phyloP scores from a whole-genome alignment of 2,113 vertebrate genomes.

The Riparia riparia region DNA sequence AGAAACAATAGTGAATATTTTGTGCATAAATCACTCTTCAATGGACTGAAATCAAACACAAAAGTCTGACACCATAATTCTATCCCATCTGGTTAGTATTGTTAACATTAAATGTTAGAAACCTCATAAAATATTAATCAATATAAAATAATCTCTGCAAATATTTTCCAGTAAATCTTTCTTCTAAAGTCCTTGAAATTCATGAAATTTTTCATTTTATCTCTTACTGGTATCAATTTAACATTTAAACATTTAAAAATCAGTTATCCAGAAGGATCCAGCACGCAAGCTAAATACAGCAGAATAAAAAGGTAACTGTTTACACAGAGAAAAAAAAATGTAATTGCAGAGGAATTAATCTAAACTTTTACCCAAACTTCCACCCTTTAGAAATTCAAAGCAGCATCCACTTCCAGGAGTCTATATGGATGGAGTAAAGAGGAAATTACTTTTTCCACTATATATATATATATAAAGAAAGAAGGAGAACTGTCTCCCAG shows the following conservation, averaged over 20 bases:
- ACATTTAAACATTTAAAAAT: background rate
- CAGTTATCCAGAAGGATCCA: background rate
- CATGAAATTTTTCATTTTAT: background rate
- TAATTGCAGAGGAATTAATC: background rate
- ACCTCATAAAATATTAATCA: background rate
- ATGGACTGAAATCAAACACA: background rate
- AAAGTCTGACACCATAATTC: background rate
- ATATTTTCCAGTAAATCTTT: background rate
- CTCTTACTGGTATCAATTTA: background rate
- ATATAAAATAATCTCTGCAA: background rate
- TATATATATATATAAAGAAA: background rate
- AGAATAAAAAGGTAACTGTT: background rate
- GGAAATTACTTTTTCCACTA: background rate
- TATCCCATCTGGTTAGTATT: background rate
- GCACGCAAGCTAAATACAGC: background rate
- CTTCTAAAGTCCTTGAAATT: background rate
- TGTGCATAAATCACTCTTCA: background rate
- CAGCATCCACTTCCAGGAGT: background rate
- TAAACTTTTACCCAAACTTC: background rate
- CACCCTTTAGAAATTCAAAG: background rate
- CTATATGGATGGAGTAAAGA: accelerated
- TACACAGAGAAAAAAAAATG: background rate
- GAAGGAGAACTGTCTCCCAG: background rate
- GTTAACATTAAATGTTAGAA: background rate
- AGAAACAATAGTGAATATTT: background rate